Evolutionary conservation across 2,113 vertebrate species (phyloP).

Genomic region (Strix uralensis): DNA sequence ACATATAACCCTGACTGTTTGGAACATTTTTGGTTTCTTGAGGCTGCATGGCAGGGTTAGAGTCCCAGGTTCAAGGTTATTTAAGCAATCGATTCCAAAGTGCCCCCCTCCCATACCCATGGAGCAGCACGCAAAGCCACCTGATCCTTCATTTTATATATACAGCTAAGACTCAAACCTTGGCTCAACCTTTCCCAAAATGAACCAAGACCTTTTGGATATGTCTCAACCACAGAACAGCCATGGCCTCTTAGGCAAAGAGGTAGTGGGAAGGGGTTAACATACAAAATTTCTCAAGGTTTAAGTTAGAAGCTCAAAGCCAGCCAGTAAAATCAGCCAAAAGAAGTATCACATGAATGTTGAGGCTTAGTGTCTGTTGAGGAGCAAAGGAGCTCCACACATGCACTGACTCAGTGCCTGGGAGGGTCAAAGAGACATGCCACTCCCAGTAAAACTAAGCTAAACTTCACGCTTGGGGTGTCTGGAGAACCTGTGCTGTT

Average conservation of each 20-base stretch:
- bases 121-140: neutral
- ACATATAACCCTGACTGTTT: neutral
- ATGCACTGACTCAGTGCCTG: neutral
- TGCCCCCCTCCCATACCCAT: accelerated
- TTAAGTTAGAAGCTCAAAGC: neutral
- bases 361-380: neutral
- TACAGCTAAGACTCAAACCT: neutral
- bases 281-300: neutral
- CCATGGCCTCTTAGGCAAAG: neutral
- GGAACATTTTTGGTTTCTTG: neutral
- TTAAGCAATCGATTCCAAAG: neutral
- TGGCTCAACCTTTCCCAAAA: neutral
- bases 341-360: neutral
- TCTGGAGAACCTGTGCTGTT: neutral
- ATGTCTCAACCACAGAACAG: neutral
- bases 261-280: neutral
- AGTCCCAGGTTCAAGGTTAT: neutral
- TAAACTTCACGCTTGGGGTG: neutral
- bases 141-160: neutral
- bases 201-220: neutral
- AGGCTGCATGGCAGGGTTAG: neutral
- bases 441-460: neutral
- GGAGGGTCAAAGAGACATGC: neutral
- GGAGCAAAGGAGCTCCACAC: neutral
- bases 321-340: neutral